phyloP scores from a whole-genome alignment of 2,113 vertebrate species.

The Cranoglanis bouderius region DNA sequence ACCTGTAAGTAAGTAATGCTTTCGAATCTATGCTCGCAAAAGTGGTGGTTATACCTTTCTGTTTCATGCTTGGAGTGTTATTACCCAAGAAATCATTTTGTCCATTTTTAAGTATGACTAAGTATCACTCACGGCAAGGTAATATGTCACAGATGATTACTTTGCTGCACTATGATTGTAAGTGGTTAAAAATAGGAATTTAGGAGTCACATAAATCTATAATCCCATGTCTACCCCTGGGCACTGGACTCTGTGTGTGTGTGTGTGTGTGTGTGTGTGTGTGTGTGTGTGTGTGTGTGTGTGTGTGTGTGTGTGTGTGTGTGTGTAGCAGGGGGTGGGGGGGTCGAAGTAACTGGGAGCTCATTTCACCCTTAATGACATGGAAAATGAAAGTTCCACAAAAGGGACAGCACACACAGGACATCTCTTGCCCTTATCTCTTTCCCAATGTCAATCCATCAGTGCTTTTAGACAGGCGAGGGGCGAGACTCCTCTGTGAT shows the following conservation, averaged over 20 bases:
- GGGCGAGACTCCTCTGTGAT: constrained; percentile 29
- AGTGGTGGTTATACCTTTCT: neutral
- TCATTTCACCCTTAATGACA: constrained; percentile 54
- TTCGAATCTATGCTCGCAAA: neutral
- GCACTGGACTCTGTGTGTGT: constrained; percentile 16
- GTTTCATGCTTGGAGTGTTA: neutral
- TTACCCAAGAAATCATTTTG: constrained; percentile 14
- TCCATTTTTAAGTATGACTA: constrained; percentile 35
- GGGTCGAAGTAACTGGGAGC: neutral
- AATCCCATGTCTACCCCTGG: neutral
- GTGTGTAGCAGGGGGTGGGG: no score
- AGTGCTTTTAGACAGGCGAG: constrained; percentile 44
- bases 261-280: constrained; percentile 10
- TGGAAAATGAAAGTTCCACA: constrained; percentile 51
- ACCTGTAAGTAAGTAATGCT: constrained; percentile 6
- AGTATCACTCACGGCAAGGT: constrained; percentile 30
- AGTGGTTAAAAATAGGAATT: constrained; percentile 32
- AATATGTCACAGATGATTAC: constrained; percentile 30
- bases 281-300: neutral
- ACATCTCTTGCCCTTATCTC: constrained; percentile 23
- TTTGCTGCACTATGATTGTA: constrained; percentile 15
- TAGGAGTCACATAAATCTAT: constrained; percentile 5
- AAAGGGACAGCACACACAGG: constrained; percentile 27
- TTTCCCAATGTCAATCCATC: constrained; percentile 43
- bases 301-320: neutral